These are phyloP conservation scores for Brachionichthys hirsutus DNA, from an alignment of 2,113 vertebrate genomes.

Conservation along the genomic window DNA sequence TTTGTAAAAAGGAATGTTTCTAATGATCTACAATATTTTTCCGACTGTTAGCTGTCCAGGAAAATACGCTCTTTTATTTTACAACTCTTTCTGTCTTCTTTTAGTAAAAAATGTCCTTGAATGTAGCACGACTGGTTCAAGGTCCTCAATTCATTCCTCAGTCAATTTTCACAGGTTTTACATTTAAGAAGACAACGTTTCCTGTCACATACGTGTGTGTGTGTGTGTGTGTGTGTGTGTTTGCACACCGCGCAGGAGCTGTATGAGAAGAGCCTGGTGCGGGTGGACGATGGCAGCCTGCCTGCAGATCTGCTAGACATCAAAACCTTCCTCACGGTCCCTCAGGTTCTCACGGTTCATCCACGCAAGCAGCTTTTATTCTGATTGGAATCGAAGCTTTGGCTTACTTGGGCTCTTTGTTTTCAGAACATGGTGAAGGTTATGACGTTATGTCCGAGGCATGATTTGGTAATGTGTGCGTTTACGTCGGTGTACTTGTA, in stretches of 20 bases:
- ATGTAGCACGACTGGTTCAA: no score
- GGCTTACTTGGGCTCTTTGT: not conserved
- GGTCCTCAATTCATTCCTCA: no score
- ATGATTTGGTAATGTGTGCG: conserved; percentile 81
- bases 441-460: conserved; percentile 88
- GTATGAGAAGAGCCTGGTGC: conserved; percentile 87
- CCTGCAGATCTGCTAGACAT: conserved; percentile 86
- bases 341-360: conserved; percentile 81
- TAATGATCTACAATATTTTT: not conserved
- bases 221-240: no score
- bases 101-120: not conserved
- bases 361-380: not conserved
- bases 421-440: conserved; percentile 88
- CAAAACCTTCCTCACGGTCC: conserved; percentile 83
- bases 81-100: no score
- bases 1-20: not conserved
- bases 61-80: no score
- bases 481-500: not conserved
- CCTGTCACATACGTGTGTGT: not conserved
- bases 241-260: conserved; percentile 81
- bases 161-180: no score
- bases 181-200: not conserved
- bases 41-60: not conserved
- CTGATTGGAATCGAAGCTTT: not conserved
- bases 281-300: conserved; percentile 84